A percentile compares a stretch with the other conserved stretches of the same genome.
phyloP scores from a whole-genome alignment of 1,140 invertebrate species.

The Anagrus nilaparvatae region DNA sequence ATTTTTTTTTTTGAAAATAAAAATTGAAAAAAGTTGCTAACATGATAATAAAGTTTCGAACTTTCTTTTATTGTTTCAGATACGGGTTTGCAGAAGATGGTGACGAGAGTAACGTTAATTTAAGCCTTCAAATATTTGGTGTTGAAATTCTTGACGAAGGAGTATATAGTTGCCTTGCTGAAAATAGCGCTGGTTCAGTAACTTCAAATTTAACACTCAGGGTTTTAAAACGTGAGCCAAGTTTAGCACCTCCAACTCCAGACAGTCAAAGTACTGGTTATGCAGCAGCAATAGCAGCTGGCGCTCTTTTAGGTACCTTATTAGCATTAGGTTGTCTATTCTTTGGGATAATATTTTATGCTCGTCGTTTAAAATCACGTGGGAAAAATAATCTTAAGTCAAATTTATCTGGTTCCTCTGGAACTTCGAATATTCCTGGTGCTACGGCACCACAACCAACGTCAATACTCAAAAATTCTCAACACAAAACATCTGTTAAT shows the following conservation, averaged over 20 bases:
- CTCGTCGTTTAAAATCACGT: conserved; percentile 19
- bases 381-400: neutral
- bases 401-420: too few relatives aligned
- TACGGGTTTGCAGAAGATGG: conserved; percentile 27
- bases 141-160: conserved; percentile 49
- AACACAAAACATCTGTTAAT: neutral
- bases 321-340: conserved; percentile 31
- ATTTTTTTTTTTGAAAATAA: too few relatives aligned
- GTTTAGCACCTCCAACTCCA: conserved; percentile 25
- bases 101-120: conserved; percentile 32
- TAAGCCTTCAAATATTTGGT: conserved; percentile 26
- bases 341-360: conserved; percentile 31
- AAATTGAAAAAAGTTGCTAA: too few relatives aligned
- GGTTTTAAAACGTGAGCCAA: conserved; percentile 28
- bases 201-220: conserved; percentile 68
- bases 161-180: conserved; percentile 68
- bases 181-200: conserved; percentile 67
- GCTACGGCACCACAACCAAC: conserved; percentile 28
- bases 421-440: neutral
- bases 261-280: conserved; percentile 28
- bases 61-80: conserved; percentile 26
- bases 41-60: too few relatives aligned
- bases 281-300: conserved; percentile 29
- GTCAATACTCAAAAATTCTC: conserved; percentile 25
- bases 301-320: conserved; percentile 31